A percentile compares a stretch with the other conserved stretches of the same genome.
Evolutionary conservation across 2,113 vertebrate genomes (phyloP).

Genomic region (Uria lomvia): DNA sequence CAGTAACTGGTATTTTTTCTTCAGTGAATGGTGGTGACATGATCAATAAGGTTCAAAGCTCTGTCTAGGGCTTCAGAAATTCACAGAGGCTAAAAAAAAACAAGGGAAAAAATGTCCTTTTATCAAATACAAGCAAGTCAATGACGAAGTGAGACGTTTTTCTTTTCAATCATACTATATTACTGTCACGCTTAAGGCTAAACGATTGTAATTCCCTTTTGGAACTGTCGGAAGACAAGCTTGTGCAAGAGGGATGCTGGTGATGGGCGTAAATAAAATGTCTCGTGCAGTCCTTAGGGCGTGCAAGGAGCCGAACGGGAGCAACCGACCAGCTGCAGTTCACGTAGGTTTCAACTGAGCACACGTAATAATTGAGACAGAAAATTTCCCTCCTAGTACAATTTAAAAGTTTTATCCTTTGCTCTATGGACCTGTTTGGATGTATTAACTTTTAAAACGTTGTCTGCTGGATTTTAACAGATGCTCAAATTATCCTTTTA

Average conservation of each 20-base stretch:
- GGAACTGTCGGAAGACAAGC: not conserved
- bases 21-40: not conserved
- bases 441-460: not conserved
- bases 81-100: slow-evolving; percentile 5
- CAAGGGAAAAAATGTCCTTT: not conserved
- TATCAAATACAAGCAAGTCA: not conserved
- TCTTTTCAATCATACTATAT: not conserved
- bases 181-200: not conserved
- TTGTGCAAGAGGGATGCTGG: not conserved
- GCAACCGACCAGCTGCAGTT: not conserved
- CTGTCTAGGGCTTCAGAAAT: not conserved
- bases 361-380: not conserved
- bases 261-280: not conserved
- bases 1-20: not conserved
- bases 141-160: not conserved
- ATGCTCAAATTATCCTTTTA: not conserved
- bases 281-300: not conserved
- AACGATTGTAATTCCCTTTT: not conserved
- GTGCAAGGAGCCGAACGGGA: not conserved
- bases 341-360: not conserved
- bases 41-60: slow-evolving; percentile 10
- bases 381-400: not conserved
- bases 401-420: not conserved
- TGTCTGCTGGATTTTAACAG: not conserved
- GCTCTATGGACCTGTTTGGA: not conserved